phyloP scores from a whole-genome alignment of 2,797 vertebrate species.

The Pseudochaenichthys georgianus region DNA sequence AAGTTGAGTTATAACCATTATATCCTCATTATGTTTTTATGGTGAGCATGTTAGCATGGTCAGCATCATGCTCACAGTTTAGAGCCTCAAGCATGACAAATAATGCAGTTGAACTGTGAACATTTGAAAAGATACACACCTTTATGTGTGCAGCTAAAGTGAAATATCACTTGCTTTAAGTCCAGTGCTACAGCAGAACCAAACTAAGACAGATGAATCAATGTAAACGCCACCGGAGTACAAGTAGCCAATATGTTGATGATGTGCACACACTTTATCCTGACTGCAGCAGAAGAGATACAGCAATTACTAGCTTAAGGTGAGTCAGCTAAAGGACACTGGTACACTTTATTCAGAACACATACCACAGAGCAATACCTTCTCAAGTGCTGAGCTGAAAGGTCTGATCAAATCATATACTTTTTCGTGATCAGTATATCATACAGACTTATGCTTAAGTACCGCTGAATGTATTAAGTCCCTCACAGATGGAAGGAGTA shows the following conservation, averaged over 20 bases:
- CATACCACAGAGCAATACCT: slow-evolving; percentile 25
- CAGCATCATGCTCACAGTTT: too few species aligned
- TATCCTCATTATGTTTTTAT: too few species aligned
- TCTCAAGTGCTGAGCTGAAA: slow-evolving; percentile 13
- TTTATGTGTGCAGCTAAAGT: too few species aligned
- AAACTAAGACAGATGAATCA: not conserved
- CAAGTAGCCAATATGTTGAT: slow-evolving; percentile 35
- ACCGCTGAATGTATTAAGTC: slow-evolving; percentile 8
- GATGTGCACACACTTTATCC: slow-evolving; percentile 33
- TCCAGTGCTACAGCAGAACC: too few species aligned
- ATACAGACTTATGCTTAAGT: slow-evolving; percentile 10
- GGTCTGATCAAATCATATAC: slow-evolving; percentile 10
- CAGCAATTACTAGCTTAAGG: slow-evolving; percentile 40
- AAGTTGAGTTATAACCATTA: too few species aligned
- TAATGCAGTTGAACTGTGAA: too few species aligned
- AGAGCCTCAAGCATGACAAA: too few species aligned
- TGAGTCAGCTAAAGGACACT: slow-evolving; percentile 47
- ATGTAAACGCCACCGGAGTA: slow-evolving; percentile 7
- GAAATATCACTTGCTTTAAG: too few species aligned
- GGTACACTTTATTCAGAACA: slow-evolving; percentile 38
- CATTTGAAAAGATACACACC: too few species aligned
- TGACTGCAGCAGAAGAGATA: slow-evolving; percentile 43
- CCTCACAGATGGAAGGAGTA: slow-evolving; percentile 14
- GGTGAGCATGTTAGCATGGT: too few species aligned
- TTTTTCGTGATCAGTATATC: slow-evolving; percentile 28